phyloP scores from a whole-genome alignment of 2,797 vertebrate species.

The Eulemur rubriventer region DNA sequence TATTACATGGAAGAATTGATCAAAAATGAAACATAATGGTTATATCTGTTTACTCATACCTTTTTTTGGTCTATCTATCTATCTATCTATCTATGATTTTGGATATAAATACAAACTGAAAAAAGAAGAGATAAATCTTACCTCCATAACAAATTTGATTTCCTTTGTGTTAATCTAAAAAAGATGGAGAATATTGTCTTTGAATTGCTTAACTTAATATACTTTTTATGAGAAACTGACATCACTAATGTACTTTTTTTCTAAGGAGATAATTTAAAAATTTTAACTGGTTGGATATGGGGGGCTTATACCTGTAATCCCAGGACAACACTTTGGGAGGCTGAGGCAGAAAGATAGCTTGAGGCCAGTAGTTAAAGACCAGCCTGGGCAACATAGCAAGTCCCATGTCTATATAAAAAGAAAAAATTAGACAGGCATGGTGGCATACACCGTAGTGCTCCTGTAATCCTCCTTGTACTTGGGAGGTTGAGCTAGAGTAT shows the following conservation, averaged over 20 bases:
- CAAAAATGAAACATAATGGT: not conserved
- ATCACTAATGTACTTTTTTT: not conserved
- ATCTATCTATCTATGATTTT: not conserved
- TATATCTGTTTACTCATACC: not conserved
- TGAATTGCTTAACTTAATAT: not conserved
- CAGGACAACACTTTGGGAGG: too few relatives aligned
- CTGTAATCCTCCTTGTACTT: too few relatives aligned
- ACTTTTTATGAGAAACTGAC: not conserved
- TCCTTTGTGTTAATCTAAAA: not conserved
- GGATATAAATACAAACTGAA: not conserved
- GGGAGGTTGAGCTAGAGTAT: not conserved
- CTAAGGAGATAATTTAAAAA: not conserved
- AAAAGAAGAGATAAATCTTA: not conserved
- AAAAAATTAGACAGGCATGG: too few relatives aligned
- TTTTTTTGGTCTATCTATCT: not conserved
- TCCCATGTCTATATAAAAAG: too few relatives aligned
- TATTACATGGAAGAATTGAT: not conserved
- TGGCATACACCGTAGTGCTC: too few relatives aligned
- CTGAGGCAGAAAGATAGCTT: too few relatives aligned
- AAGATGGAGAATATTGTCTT: not conserved
- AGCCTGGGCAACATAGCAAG: too few relatives aligned
- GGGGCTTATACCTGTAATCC: not conserved
- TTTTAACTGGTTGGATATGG: not conserved
- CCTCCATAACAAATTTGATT: not conserved
- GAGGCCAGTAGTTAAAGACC: too few relatives aligned